Percentiles rank a stretch among this genome's conserved stretches.
phyloP scores from a whole-genome alignment of 2,797 vertebrate genomes.

The Alexandromys oeconomus region DNA sequence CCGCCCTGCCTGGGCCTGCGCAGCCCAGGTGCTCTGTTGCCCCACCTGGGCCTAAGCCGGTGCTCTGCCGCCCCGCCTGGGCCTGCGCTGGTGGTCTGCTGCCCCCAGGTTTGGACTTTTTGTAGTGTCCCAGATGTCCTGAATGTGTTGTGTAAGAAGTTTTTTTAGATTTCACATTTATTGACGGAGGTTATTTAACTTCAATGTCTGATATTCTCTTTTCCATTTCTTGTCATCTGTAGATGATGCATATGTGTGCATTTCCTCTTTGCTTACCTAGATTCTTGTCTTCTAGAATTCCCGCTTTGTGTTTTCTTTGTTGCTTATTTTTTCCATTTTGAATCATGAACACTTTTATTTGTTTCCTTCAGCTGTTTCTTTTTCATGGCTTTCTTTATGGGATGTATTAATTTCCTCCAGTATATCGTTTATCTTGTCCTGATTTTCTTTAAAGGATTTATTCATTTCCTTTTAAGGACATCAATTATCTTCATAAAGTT shows the following conservation, averaged over 20 bases:
- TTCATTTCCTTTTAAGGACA: neutral
- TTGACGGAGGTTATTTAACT: neutral
- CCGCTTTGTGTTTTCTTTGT: neutral
- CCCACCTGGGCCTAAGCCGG: too few species aligned
- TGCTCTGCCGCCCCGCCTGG: too few species aligned
- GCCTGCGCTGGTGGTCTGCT: too few species aligned
- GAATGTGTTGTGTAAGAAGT: neutral
- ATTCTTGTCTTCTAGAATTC: neutral
- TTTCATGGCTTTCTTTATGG: neutral
- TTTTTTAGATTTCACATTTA: neutral
- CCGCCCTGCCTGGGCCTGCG: too few species aligned
- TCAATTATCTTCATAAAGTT: neutral
- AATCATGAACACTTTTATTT: neutral
- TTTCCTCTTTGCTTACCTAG: neutral
- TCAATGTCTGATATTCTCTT: too few species aligned
- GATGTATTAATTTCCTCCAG: neutral
- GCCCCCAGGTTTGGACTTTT: neutral
- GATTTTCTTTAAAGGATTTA: neutral
- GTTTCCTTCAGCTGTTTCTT: neutral
- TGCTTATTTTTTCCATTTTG: neutral
- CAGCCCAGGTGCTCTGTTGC: too few species aligned
- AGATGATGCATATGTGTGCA: neutral
- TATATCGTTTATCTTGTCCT: neutral
- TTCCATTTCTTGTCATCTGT: too few species aligned
- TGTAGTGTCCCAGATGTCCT: neutral